Evolutionary conservation across 92 coral and sea anemone species (phyloP), one percentile per base, ranked within the genome.

Genomic region (Muricea muricata): DNA sequence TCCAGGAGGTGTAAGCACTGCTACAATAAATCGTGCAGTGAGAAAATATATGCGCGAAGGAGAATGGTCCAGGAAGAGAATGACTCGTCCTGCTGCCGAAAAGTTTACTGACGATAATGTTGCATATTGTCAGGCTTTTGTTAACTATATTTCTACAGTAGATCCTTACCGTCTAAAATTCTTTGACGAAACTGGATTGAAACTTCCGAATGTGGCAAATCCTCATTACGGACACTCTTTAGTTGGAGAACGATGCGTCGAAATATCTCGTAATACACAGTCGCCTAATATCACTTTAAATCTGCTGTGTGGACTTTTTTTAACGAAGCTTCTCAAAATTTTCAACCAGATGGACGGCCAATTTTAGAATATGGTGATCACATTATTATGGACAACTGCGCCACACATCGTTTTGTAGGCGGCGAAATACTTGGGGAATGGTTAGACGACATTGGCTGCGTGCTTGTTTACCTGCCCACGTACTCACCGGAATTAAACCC

Each of bases 401-500:
- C 93, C 0, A 87, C 70, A 17, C 88, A 90, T 71, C 91, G 84
- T 35, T 20, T 67, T 30, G 35, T 45, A 34, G 87, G 67, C 2
- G 89, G 89, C 5, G 66, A 78, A 20, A 85, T 91, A 6, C 81
- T 91, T 14, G 89, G 91, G 8, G 84, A 87, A 45, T 91, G 89
- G 87, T 61, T 91, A 3, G 87, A 84, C 48, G 63, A 74, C 18
- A 79, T 87, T 3, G 91, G 91, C 8, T 46, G 77, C 15, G 31
- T 33, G 1, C 29, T 73, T 17, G 78, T 91, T 0, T 87, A 90
- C 68, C 42, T 84, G 8, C 93, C 91, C 21, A 79, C 87, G 4
- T 87, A 87, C 39, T 90, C 93, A 0, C 91, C 89, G 12, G 91
- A 87, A 71, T n/a, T 91, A 14, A 87, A 84, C 61, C 89, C 93